Evolutionary conservation across 1,140 invertebrate species (phyloP).

Genomic region (Sitophilus oryzae): DNA sequence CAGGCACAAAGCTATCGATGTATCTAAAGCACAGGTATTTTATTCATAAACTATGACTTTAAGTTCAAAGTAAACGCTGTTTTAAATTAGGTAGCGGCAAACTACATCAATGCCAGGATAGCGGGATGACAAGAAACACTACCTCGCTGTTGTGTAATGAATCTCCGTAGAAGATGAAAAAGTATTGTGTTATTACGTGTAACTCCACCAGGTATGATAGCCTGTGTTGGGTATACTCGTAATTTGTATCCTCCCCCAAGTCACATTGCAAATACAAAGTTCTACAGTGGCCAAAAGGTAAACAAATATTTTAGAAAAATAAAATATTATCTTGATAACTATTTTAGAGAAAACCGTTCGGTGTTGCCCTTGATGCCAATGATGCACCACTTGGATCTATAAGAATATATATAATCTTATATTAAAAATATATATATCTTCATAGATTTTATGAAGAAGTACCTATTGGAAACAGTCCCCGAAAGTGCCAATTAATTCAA

Average conservation of each 20-base stretch:
- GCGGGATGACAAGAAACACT: slow-evolving; percentile 82
- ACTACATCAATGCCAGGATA: slow-evolving; percentile 86
- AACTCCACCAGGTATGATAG: slow-evolving; percentile 85
- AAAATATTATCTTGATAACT: no score
- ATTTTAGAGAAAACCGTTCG: slow-evolving; percentile 75
- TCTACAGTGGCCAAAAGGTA: slow-evolving; percentile 81
- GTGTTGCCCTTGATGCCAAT: slow-evolving; percentile 79
- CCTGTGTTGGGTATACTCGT: slow-evolving; percentile 96
- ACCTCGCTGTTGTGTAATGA: no score
- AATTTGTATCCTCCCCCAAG: slow-evolving; percentile 96
- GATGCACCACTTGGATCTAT: slow-evolving; percentile 94
- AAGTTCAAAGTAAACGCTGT: not conserved
- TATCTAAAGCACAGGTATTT: slow-evolving; percentile 75
- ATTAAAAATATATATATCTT: no score
- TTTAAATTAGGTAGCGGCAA: slow-evolving; percentile 65
- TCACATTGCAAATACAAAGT: slow-evolving; percentile 98
- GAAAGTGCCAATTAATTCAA: slow-evolving; percentile 86
- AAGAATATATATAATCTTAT: no score
- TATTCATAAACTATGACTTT: not conserved
- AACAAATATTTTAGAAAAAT: not conserved
- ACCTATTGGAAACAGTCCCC: slow-evolving; percentile 75
- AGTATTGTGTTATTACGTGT: slow-evolving; percentile 89
- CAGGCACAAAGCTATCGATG: slow-evolving; percentile 86
- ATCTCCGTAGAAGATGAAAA: slow-evolving; percentile 94
- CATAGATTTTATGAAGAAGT: no score